These are phyloP conservation scores for Erpetoichthys calabaricus DNA, from an alignment of 2,797 vertebrate species.

Conservation along the genomic window DNA sequence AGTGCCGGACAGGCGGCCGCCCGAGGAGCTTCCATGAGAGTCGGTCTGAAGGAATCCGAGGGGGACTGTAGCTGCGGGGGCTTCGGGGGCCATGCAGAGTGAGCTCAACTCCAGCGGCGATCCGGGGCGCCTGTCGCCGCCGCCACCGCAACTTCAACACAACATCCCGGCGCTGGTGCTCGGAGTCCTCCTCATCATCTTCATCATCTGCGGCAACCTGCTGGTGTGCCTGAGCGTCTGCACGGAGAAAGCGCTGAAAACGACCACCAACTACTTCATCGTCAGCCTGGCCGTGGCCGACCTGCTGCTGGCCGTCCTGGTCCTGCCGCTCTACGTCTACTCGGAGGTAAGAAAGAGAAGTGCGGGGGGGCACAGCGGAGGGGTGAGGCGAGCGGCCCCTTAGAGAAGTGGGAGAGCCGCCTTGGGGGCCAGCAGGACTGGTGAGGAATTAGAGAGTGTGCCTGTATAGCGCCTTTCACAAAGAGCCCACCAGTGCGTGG, in stretches of 20 bases:
- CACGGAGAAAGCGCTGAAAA: conserved; percentile 77
- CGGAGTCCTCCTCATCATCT: conserved; percentile 63
- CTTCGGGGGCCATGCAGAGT: conserved; percentile 10
- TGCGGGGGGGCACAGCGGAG: background rate
- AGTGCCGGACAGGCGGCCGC: background rate
- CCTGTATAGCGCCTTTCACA: too few species aligned
- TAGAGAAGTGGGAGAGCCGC: background rate
- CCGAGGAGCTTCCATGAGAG: conserved; percentile 34
- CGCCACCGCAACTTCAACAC: conserved; percentile 16
- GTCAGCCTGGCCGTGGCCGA: conserved; percentile 83
- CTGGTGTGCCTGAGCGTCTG: conserved; percentile 82
- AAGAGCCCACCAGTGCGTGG: too few species aligned
- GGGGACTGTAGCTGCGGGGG: conserved; percentile 21
- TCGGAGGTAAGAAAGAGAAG: conserved; percentile 62
- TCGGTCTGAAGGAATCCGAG: conserved; percentile 20
- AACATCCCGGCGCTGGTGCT: conserved; percentile 61
- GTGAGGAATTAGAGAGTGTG: too few species aligned
- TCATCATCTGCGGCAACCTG: conserved; percentile 75
- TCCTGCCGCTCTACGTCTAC: conserved; percentile 82
- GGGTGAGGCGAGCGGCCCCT: background rate
- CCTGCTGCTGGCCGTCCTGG: conserved; percentile 75
- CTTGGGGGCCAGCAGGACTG: too few species aligned
- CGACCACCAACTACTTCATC: conserved; percentile 94
- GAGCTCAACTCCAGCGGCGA: too few species aligned
- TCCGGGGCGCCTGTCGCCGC: background rate